Conservation (phyloP, 2,113 vertebrate species). For the Triplophysa rosa region DNA sequence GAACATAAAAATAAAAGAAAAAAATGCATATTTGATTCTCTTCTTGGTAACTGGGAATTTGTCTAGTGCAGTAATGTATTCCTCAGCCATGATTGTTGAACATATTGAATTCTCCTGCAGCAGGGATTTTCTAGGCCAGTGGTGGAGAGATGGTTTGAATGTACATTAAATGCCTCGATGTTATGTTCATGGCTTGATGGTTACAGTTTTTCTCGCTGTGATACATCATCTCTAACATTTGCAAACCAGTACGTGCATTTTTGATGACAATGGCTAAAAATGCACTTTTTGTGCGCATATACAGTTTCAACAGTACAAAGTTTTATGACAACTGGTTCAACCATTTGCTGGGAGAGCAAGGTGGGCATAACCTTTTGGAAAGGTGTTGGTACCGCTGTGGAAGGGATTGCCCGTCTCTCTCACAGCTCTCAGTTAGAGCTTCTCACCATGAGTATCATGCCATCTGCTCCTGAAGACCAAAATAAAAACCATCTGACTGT, state of each 20-base stretch:
- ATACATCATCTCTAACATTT: too few species aligned
- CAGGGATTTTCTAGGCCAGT: conserved; percentile 45
- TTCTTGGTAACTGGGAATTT: neutral
- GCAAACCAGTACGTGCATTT: too few species aligned
- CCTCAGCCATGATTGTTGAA: neutral
- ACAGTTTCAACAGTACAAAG: too few species aligned
- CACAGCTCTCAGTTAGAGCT: conserved; percentile 34
- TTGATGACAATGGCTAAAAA: too few species aligned
- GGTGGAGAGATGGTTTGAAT: neutral
- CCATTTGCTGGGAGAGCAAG: neutral
- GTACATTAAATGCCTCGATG: conserved; percentile 29
- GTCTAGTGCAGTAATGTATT: conserved; percentile 14
- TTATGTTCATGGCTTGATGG: neutral
- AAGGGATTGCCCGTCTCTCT: conserved; percentile 32
- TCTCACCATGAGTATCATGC: conserved; percentile 27
- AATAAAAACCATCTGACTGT: conserved; percentile 41
- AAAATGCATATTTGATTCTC: conserved; percentile 39
- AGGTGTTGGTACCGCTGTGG: conserved; percentile 7
- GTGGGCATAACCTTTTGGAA: conserved; percentile 30
- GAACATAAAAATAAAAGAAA: conserved; percentile 39
- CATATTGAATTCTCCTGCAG: conserved; percentile 40
- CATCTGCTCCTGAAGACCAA: conserved; percentile 45
- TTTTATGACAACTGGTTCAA: too few species aligned
- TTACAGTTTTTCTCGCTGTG: too few species aligned
- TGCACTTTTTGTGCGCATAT: too few species aligned